phyloP scores from a whole-genome alignment of 2,888 invertebrate genomes.

The Plebejus argus region DNA sequence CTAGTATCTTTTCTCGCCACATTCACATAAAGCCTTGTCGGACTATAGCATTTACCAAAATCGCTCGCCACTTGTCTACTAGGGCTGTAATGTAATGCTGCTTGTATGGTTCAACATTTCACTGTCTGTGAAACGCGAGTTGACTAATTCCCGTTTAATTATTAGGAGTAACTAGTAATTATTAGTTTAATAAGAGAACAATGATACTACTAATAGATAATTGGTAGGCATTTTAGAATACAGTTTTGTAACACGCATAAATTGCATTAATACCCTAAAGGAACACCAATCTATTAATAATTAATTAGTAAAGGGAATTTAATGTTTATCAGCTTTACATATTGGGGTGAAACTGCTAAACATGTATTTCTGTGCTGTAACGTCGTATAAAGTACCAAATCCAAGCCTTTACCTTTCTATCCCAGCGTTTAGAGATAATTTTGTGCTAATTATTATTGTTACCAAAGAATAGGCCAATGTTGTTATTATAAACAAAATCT shows the following conservation, averaged over 20 bases:
- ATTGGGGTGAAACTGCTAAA: background rate
- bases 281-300: background rate
- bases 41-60: no score
- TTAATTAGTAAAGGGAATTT: background rate
- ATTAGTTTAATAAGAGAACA: background rate
- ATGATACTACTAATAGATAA: background rate
- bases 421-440: background rate
- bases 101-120: background rate
- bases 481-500: background rate
- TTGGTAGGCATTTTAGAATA: background rate
- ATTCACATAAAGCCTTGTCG: no score
- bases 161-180: background rate
- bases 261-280: background rate
- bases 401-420: background rate
- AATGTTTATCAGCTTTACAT: background rate
- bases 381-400: background rate
- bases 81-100: background rate
- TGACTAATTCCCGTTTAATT: background rate
- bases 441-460: slow-evolving; percentile 1
- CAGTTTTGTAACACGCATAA: slow-evolving; percentile 8
- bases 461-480: background rate
- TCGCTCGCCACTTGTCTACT: no score
- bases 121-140: background rate
- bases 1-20: no score
- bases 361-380: background rate